Conservation (phyloP, 2,888 invertebrate genomes). For the Lagria hirta region DNA sequence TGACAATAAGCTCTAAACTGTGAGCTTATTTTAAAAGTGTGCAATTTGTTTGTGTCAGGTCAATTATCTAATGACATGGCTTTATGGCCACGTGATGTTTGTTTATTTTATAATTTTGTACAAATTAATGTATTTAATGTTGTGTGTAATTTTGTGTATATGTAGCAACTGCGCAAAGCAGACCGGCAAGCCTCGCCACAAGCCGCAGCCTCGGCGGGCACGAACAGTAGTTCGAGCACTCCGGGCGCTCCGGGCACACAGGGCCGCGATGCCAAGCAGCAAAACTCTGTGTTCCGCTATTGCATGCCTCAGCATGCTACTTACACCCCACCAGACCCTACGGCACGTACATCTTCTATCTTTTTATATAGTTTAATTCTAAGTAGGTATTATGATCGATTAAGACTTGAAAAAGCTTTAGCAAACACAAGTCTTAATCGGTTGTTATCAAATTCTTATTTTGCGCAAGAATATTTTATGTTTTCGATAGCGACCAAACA, state of each 20-base stretch:
- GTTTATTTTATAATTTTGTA: too few relatives aligned
- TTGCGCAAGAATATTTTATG: constrained; percentile 10
- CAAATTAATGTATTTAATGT: constrained; percentile 45
- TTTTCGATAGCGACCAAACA: too few relatives aligned
- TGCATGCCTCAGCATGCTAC: constrained; percentile 65
- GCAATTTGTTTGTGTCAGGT: too few relatives aligned
- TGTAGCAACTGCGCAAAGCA: constrained; percentile 56
- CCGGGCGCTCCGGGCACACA: constrained; percentile 50
- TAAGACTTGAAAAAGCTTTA: constrained; percentile 7
- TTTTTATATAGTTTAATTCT: constrained; percentile 36
- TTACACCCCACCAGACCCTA: constrained; percentile 63
- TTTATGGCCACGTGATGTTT: too few relatives aligned
- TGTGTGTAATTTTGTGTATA: constrained; percentile 54
- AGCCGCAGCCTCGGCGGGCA: constrained; percentile 37
- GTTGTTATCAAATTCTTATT: constrained; percentile 6
- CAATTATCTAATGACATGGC: too few relatives aligned
- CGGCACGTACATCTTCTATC: constrained; percentile 60
- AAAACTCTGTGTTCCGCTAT: constrained; percentile 59
- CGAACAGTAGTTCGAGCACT: constrained; percentile 44
- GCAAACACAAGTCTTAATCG: constrained; percentile 9
- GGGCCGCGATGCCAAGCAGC: constrained; percentile 54
- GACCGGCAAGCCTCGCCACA: constrained; percentile 48
- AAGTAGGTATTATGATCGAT: constrained; percentile 17
- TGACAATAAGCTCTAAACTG: too few relatives aligned
- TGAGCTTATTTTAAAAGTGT: too few relatives aligned